phyloP scores from a whole-genome alignment of 2,113 vertebrate species.

The Micronisus gabar region DNA sequence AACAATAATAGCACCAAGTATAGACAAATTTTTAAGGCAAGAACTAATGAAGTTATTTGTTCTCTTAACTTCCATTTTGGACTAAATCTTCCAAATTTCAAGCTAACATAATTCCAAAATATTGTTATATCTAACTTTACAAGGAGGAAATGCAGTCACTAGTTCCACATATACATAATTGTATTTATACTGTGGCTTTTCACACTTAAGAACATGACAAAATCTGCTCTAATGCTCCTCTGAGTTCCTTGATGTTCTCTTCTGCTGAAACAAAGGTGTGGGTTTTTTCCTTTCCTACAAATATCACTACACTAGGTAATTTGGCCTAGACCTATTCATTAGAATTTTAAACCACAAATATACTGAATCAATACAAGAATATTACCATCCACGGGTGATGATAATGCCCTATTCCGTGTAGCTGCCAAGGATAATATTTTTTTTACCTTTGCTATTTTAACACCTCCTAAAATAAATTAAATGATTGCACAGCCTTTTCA shows the following conservation, averaged over 20 bases:
- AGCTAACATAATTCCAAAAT: not conserved
- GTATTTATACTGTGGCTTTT: not conserved
- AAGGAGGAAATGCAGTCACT: not conserved
- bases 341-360: not conserved
- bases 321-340: not conserved
- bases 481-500: not conserved
- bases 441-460: conserved; percentile 19
- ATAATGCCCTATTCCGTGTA: not conserved
- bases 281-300: not conserved
- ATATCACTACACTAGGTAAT: not conserved
- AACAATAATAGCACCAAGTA: conserved; percentile 44
- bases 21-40: conserved; percentile 17
- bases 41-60: not conserved
- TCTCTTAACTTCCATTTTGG: not conserved
- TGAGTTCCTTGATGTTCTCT: not conserved
- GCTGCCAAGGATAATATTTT: conserved; percentile 4
- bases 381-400: not conserved
- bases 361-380: not conserved
- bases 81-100: not conserved
- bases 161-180: not conserved
- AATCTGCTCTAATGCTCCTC: not conserved
- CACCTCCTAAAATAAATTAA: conserved; percentile 33
- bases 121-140: not conserved
- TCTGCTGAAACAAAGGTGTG: not conserved
- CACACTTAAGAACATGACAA: not conserved